These are phyloP conservation scores for Maniola jurtina DNA, from an alignment of 1,140 invertebrate genomes.

Conservation along the genomic window DNA sequence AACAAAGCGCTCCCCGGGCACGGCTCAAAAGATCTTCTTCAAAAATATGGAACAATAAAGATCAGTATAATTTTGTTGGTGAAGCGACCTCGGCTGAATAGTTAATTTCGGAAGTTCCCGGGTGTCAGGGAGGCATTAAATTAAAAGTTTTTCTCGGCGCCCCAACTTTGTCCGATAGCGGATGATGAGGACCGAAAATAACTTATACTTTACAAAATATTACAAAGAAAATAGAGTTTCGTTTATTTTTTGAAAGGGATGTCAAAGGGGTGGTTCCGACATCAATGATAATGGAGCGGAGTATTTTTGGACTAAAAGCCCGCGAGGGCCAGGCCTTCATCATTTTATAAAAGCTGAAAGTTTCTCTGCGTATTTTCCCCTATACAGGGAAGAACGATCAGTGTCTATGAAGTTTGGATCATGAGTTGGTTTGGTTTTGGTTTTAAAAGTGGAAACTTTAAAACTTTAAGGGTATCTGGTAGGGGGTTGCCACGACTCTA, in stretches of 20 bases:
- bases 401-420: too few species aligned
- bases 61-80: slow-evolving; percentile 31
- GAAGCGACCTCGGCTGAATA: slow-evolving; percentile 20
- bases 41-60: slow-evolving; percentile 35
- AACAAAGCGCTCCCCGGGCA: slow-evolving; percentile 23
- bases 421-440: too few species aligned
- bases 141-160: slow-evolving; percentile 22
- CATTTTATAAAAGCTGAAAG: too few species aligned
- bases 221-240: not conserved
- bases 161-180: not conserved
- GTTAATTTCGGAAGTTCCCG: slow-evolving; percentile 28
- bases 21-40: slow-evolving; percentile 16
- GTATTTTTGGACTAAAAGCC: too few species aligned
- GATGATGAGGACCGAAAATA: not conserved
- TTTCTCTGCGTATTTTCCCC: too few species aligned
- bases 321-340: too few species aligned
- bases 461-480: too few species aligned
- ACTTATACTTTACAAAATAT: not conserved
- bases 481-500: too few species aligned
- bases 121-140: slow-evolving; percentile 20
- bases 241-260: not conserved
- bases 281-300: too few species aligned
- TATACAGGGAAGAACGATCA: too few species aligned
- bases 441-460: too few species aligned
- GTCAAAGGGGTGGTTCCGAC: too few species aligned